Evolutionary conservation across 2,113 vertebrate genomes (phyloP).

Genomic region (Lycocorax pyrrhopterus): DNA sequence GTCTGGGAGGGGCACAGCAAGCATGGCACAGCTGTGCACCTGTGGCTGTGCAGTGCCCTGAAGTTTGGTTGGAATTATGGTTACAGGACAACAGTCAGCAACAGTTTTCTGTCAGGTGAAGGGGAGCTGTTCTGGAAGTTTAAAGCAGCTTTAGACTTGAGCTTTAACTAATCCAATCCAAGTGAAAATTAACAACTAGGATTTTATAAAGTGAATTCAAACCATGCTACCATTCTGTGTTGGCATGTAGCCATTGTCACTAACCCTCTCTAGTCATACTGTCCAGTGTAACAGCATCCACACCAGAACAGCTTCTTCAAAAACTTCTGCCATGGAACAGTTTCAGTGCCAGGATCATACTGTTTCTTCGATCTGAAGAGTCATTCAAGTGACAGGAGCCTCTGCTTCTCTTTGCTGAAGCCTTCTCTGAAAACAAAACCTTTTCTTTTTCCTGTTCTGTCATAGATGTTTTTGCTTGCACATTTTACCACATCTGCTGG

Average conservation of each 20-base stretch:
- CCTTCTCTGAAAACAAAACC: neutral
- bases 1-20: too few relatives aligned
- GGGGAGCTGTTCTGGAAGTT: neutral
- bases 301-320: neutral
- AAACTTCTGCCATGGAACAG: neutral
- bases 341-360: neutral
- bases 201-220: neutral
- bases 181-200: neutral
- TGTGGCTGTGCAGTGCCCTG: rapidly evolving
- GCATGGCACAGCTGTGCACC: rapidly evolving
- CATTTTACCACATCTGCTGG: neutral
- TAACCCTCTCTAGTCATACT: neutral
- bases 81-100: neutral
- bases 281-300: neutral
- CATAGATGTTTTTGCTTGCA: neutral
- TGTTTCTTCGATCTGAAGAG: neutral
- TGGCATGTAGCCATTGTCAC: neutral
- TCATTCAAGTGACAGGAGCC: neutral
- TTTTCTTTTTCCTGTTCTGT: neutral
- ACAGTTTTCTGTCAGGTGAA: neutral
- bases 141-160: neutral
- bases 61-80: neutral
- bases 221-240: neutral
- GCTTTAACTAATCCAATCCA: neutral
- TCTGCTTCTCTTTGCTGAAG: neutral